Evolutionary conservation across 2,888 invertebrate genomes (phyloP).

Genomic region (Plemyria rubiginata): DNA sequence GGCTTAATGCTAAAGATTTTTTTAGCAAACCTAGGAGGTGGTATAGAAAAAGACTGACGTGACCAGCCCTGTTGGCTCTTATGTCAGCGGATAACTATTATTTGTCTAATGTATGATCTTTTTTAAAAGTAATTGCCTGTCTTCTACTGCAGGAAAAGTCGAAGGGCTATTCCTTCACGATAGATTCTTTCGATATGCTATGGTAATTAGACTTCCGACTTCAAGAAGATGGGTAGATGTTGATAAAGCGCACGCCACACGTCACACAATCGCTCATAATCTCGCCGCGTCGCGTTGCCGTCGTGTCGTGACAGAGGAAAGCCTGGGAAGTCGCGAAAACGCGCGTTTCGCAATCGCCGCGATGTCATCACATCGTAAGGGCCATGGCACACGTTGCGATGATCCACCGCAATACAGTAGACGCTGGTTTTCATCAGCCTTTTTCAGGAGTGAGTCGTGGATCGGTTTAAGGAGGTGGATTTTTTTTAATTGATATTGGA

Average conservation of each 20-base stretch:
- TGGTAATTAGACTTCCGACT: conserved; percentile 2
- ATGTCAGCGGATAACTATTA: too few species aligned
- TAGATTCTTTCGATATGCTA: background rate
- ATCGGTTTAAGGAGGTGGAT: too few species aligned
- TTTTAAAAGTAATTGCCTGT: too few species aligned
- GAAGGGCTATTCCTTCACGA: background rate
- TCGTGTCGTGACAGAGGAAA: conserved; percentile 38
- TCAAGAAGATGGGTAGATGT: conserved; percentile 5
- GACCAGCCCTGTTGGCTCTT: too few species aligned
- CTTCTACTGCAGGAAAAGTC: too few species aligned
- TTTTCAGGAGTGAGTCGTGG: too few species aligned
- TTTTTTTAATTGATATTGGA: too few species aligned
- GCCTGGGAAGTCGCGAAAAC: conserved; percentile 43
- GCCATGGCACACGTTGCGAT: conserved; percentile 3
- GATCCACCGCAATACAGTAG: background rate
- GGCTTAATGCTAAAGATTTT: too few species aligned
- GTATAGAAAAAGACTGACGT: too few species aligned
- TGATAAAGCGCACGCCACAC: conserved; percentile 17
- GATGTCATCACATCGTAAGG: conserved; percentile 21
- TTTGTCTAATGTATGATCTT: too few species aligned
- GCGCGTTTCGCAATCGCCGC: conserved; percentile 31
- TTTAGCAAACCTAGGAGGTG: too few species aligned
- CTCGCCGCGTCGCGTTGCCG: conserved; percentile 22
- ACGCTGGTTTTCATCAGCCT: background rate
- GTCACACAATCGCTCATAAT: conserved; percentile 22